These are phyloP conservation scores for Leucophora obtusa DNA, from an alignment of 2,888 invertebrate species.

Conservation along the genomic window DNA sequence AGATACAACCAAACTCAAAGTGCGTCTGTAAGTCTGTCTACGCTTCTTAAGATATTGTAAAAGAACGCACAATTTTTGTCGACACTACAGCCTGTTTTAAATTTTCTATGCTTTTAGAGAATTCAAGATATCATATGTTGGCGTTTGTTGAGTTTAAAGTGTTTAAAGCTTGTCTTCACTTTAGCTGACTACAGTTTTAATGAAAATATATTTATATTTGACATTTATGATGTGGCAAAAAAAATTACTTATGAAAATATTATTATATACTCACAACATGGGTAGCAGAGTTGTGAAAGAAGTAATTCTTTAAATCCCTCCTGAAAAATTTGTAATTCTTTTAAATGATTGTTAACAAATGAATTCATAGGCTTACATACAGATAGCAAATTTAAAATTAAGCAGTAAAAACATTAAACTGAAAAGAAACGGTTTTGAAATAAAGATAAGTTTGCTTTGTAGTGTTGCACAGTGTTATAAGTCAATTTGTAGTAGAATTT, in stretches of 20 bases:
- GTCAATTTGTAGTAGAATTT: no score
- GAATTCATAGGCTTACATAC: no score
- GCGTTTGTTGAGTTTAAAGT: neutral
- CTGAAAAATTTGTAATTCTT: no score
- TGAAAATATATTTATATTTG: slow-evolving; percentile 56
- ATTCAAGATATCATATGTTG: neutral
- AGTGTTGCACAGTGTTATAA: no score
- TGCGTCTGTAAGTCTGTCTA: slow-evolving; percentile 44
- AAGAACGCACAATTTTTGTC: slow-evolving; percentile 2
- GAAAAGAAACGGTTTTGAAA: no score
- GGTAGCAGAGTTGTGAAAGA: no score
- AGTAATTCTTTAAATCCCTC: no score
- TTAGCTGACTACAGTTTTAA: slow-evolving; percentile 31
- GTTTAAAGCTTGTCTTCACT: slow-evolving; percentile 8
- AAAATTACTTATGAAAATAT: slow-evolving; percentile 37
- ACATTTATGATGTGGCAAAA: slow-evolving; percentile 66
- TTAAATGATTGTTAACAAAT: no score
- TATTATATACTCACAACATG: neutral
- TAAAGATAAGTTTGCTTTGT: no score
- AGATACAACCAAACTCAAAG: slow-evolving; percentile 22
- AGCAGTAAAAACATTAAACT: no score
- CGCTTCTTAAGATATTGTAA: neutral
- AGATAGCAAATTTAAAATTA: no score
- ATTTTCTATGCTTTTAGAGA: neutral
- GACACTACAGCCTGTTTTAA: slow-evolving; percentile 4